Base-by-base conservation (phyloP, 2,797 vertebrate genomes). In the Enteromius radiatus region DNA sequence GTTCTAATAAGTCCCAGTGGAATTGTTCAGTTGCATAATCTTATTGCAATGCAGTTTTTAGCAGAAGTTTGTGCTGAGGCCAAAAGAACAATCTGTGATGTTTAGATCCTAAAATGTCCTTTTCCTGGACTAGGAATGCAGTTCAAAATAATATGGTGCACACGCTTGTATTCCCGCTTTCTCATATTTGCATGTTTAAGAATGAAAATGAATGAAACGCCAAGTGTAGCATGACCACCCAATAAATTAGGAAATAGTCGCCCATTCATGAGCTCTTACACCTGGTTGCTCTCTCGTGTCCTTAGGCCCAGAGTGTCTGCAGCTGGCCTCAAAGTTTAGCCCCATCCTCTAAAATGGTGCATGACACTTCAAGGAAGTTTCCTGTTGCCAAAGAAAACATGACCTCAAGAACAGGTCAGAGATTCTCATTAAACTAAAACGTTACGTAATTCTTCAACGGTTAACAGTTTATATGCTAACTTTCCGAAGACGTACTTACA, bases 341-440 rank as follows among this genome's bases (percentile, higher is more conserved):
- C n/a, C 52, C n/a, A 38, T 59, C 36, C 38, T 31, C 36, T 63
- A 41, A 17, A 76, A 68, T 49, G 28, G 52, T 41, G 36, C 23
- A 56, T 8, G 47, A 71, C 28, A 54, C 43, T 78, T 23, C 17
- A 64, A 45, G 74, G 68, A 81, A 52, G 83, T 38, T 54, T 59
- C 56, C 61, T 54, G 23, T 41, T 21, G 71, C 83, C 87, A 87
- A 85, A 43, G 15, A 79, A 82, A 87, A 76, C 75, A 86, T 2
- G 79, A 84, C 73, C 56, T 84, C 38, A 84, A 54, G 23, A 80
- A 64, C 33, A 63, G 67, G 76, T 76, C 52, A 82, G 47, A 82
- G 5, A 64, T 41, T 78, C 31, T 67, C 21, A 67, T 41, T 73
- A 79, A 74, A 78, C 12, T 70, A 63, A 59, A 23, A 64, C 31